These are phyloP conservation scores for Incurvaria masculella DNA, from an alignment of 2,888 invertebrate genomes.

Conservation along the genomic window DNA sequence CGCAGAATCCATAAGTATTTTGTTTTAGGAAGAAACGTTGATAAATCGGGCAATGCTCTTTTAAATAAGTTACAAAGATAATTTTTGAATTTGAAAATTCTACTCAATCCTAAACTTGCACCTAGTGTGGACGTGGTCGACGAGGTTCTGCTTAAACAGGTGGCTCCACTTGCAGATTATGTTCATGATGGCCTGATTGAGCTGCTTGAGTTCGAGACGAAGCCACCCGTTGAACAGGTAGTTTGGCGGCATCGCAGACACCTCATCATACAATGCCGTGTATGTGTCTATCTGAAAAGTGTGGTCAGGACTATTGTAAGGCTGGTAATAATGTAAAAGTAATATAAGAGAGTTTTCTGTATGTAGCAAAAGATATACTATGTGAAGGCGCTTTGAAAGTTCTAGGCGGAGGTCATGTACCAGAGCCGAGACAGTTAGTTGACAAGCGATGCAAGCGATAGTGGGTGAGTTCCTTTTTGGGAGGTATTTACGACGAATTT, in stretches of 20 bases:
- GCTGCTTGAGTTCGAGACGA: conserved; percentile 69
- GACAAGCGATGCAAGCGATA: no score
- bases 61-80: background rate
- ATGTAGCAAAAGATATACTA: no score
- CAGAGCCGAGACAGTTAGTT: no score
- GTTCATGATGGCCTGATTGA: conserved; percentile 80
- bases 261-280: conserved; percentile 72
- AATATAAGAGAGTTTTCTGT: no score
- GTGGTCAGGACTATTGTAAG: no score
- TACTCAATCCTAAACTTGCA: conserved; percentile 24
- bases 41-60: background rate
- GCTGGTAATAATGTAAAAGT: no score
- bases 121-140: conserved; percentile 74
- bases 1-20: background rate
- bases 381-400: no score
- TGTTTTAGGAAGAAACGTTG: background rate
- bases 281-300: conserved; percentile 84
- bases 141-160: conserved; percentile 81
- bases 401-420: no score
- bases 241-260: conserved; percentile 62
- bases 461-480: no score
- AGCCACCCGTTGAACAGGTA: conserved; percentile 78
- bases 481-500: no score
- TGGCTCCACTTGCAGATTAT: conserved; percentile 86
- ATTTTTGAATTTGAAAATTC: conserved; percentile 3